phyloP scores from a whole-genome alignment of 30 jellyfish, hydroid and myxozoan species.

The Hydra vulgaris region DNA sequence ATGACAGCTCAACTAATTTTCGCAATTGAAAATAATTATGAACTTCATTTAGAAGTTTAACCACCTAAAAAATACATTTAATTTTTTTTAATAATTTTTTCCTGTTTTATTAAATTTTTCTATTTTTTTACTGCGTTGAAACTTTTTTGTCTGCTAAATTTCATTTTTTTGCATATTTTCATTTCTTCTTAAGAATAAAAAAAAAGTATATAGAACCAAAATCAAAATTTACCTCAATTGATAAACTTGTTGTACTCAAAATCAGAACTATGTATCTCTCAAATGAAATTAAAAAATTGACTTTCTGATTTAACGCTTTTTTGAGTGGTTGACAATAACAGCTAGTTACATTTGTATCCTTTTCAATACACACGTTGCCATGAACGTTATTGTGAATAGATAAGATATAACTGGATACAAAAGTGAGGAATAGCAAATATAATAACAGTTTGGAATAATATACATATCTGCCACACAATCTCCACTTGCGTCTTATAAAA shows the following conservation, averaged over 20 bases:
- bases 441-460: constrained; percentile 75
- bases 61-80: constrained; percentile 37
- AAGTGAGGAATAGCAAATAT: constrained; percentile 54
- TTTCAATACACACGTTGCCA: constrained; percentile 10
- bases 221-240: constrained; percentile 56
- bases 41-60: constrained; percentile 57
- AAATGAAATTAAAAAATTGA: constrained; percentile 47
- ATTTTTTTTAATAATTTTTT: background rate
- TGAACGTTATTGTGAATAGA: constrained; percentile 40
- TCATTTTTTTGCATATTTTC: too few species aligned
- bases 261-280: constrained; percentile 65
- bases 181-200: too few species aligned
- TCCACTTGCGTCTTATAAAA: constrained; percentile 94
- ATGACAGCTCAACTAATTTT: constrained; percentile 48
- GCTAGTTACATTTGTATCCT: constrained; percentile 20
- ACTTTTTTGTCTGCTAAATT: too few species aligned
- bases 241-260: constrained; percentile 38
- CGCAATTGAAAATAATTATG: constrained; percentile 74
- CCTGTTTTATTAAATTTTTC: too few species aligned
- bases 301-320: constrained; percentile 13
- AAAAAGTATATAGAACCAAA: too few species aligned
- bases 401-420: constrained; percentile 86
- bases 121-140: too few species aligned
- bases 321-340: constrained; percentile 34
- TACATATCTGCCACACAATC: constrained; percentile 82